Conservation (phyloP, 2,797 vertebrate species). For the Leucoraja ocellata region DNA sequence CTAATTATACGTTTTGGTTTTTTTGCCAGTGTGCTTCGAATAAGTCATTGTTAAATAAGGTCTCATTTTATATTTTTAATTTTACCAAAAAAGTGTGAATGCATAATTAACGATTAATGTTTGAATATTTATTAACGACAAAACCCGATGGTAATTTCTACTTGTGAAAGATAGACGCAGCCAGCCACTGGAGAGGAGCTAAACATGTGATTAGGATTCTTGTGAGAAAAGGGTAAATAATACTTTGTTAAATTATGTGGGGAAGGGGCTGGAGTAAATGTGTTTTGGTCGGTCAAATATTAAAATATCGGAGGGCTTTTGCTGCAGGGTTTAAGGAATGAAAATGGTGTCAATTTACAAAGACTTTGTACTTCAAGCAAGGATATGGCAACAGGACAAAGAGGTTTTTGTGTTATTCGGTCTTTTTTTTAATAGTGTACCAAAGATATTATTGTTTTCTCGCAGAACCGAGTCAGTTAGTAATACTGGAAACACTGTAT, state of each 20-base stretch:
- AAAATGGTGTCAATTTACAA: not conserved
- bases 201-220: not conserved
- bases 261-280: too few relatives aligned
- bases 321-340: not conserved
- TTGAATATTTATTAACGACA: not conserved
- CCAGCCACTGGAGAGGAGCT: not conserved
- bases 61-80: not conserved
- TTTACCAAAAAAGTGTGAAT: not conserved
- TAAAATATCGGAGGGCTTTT: not conserved
- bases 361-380: slow-evolving; percentile 1
- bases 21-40: not conserved
- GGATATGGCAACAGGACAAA: not conserved
- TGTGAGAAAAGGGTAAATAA: not conserved
- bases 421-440: not conserved
- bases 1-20: not conserved
- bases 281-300: too few relatives aligned
- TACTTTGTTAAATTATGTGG: not conserved
- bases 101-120: not conserved
- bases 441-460: slow-evolving; percentile 37
- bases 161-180: not conserved
- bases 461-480: not conserved
- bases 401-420: not conserved
- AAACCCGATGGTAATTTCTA: not conserved
- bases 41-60: not conserved
- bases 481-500: not conserved